phyloP scores from a whole-genome alignment of 2,113 vertebrate species.

The Cyphomyrus plagiostoma region DNA sequence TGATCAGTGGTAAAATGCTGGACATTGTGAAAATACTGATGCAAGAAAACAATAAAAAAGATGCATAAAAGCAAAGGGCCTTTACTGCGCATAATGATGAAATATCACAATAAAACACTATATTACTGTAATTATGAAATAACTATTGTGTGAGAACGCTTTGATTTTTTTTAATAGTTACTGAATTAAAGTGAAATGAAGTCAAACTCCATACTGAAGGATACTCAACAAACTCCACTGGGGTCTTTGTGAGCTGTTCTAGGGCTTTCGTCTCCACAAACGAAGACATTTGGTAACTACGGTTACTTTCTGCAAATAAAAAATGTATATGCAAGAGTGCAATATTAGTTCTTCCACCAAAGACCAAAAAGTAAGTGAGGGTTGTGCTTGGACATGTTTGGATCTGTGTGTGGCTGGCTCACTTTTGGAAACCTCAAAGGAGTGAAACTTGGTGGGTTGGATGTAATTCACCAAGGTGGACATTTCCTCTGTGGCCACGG shows the following conservation, averaged over 20 bases:
- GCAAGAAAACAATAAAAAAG: background rate
- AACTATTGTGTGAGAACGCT: background rate
- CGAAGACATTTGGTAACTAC: slow-evolving; percentile 96
- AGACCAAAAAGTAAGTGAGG: background rate
- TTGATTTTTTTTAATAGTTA: background rate
- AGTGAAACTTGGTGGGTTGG: slow-evolving; percentile 94
- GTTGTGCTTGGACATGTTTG: background rate
- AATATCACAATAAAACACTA: background rate
- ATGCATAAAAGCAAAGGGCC: background rate
- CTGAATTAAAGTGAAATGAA: background rate
- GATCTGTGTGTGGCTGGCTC: slow-evolving; percentile 43
- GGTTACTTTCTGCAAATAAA: slow-evolving; percentile 75
- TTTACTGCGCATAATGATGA: background rate
- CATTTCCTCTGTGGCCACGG: slow-evolving; percentile 94
- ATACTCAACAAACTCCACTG: slow-evolving; percentile 99
- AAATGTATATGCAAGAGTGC: background rate
- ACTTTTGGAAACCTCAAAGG: slow-evolving; percentile 95
- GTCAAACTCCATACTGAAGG: slow-evolving; percentile 57
- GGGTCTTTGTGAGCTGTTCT: slow-evolving; percentile 92
- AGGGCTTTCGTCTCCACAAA: slow-evolving; percentile 99
- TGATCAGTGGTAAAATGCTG: background rate
- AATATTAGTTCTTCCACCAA: background rate
- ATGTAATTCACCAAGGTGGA: slow-evolving; percentile 96
- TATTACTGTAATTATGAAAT: background rate
- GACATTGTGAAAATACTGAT: background rate